Evolutionary conservation across 1,140 invertebrate species (phyloP), one percentile per base, ranked within the genome.

Genomic region (Philotrypesis tridentata): DNA sequence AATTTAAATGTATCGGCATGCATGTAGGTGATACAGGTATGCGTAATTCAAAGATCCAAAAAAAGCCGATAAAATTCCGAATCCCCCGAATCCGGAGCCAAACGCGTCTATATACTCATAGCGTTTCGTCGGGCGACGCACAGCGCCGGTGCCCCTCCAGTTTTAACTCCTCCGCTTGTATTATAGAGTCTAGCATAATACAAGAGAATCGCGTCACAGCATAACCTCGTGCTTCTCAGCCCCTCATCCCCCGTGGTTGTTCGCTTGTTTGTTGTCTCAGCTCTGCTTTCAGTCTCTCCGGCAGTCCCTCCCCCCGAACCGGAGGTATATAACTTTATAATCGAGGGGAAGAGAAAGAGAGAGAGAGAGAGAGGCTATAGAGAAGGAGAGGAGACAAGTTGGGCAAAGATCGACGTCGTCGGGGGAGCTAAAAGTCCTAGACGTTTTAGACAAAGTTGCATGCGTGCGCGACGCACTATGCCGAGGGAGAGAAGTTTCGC

Each of bases 311-410:
- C 9, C 27, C 27, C 31, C 63, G 37, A 25, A 61, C 78, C 9
- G 9, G 48, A 27, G 48, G 37, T 23, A 21, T 55, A 81, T 75
- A 81, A 81, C 79, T 81, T 82, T 82, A 82, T 77, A 77, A 77
- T 77, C 67, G 74, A 77, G 65, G 11, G 72, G 21, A 31, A 43
- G 48, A 48, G 72, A 12, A 31, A 43, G 48, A 48, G 79, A 74
- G 48, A 25, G 61, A 75, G 79, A 68, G 17, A n/a, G 48, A 48
- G 68, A 25, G 37, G 21, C 27, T 17, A 37, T 37, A 2, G 60
- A 33, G 79, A 74, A 68, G 29, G 63, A 76, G 80, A 70, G 21
- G 27, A 67, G 72, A 31, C n/a, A 81, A 81, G 27, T 81, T 81
- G 9, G 70, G 25, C 72, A 40, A 81, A 81, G 80, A 81, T 81